Conservation (phyloP, 2,113 vertebrate species). For the Zosterops hypoxanthus region DNA sequence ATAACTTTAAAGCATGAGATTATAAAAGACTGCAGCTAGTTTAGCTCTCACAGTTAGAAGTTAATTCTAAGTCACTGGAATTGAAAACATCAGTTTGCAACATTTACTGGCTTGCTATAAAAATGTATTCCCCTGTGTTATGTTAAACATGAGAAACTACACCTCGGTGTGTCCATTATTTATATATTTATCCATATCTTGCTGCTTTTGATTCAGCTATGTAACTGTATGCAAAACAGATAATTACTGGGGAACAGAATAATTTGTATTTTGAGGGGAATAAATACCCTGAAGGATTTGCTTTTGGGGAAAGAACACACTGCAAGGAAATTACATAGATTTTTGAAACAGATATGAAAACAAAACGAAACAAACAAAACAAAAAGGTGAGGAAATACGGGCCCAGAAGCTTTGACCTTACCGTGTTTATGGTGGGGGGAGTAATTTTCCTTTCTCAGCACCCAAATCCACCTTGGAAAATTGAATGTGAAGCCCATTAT, state of each 20-base stretch:
- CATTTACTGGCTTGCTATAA: conserved; percentile 82
- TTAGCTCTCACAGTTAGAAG: conserved; percentile 77
- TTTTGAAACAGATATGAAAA: conserved; percentile 43
- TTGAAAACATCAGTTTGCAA: conserved; percentile 84
- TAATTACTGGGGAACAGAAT: conserved; percentile 65
- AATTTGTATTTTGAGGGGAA: conserved; percentile 65
- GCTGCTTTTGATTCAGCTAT: conserved; percentile 69
- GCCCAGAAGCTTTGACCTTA: neutral
- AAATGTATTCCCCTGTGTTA: conserved; percentile 75
- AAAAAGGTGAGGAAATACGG: neutral
- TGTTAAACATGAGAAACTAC: conserved; percentile 74
- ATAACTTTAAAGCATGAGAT: conserved; percentile 60
- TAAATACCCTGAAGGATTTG: conserved; percentile 58
- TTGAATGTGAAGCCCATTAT: neutral
- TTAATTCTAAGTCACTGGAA: conserved; percentile 80
- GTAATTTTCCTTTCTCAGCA: neutral
- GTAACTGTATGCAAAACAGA: conserved; percentile 70
- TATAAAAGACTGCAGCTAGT: conserved; percentile 73
- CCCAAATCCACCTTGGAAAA: neutral
- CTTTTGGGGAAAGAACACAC: conserved; percentile 49
- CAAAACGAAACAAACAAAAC: neutral
- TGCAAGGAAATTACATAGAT: conserved; percentile 50
- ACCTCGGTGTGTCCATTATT: conserved; percentile 70
- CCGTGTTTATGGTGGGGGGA: neutral
- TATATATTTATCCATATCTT: conserved; percentile 73